A percentile compares a stretch with the other conserved stretches of the same genome.
These are phyloP conservation scores for Cryptophagus acutangulus DNA, from an alignment of 2,888 invertebrate species.

Conservation along the genomic window DNA sequence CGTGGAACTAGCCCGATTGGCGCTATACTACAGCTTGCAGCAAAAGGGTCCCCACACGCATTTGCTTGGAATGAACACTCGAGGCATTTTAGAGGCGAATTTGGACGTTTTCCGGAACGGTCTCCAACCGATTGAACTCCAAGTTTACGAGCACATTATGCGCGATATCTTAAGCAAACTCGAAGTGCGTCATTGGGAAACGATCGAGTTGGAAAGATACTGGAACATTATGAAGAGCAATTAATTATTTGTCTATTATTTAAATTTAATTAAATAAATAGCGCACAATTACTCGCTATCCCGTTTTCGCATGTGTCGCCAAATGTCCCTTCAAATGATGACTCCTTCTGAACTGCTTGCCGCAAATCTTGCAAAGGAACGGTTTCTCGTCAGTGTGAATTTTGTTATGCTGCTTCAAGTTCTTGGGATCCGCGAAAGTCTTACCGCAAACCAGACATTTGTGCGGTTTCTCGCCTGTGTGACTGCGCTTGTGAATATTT, in stretches of 20 bases:
- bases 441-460: slow-evolving; percentile 33
- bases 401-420: slow-evolving; percentile 33
- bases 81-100: slow-evolving; percentile 58
- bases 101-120: slow-evolving; percentile 61
- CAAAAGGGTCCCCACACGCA: slow-evolving; percentile 64
- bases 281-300: too few species aligned
- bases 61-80: slow-evolving; percentile 73
- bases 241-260: too few species aligned
- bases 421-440: slow-evolving; percentile 37
- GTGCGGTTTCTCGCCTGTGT: slow-evolving; percentile 34
- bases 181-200: slow-evolving; percentile 59
- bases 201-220: slow-evolving; percentile 51
- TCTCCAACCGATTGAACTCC: slow-evolving; percentile 60
- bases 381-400: slow-evolving; percentile 32
- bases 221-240: slow-evolving; percentile 24
- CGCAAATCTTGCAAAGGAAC: slow-evolving; percentile 33
- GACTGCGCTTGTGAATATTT: slow-evolving; percentile 31
- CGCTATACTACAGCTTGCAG: slow-evolving; percentile 60
- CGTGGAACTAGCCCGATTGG: slow-evolving; percentile 67
- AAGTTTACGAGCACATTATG: too few species aligned
- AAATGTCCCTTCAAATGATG: slow-evolving; percentile 35
- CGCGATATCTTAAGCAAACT: slow-evolving; percentile 38
- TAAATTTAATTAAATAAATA: too few species aligned
- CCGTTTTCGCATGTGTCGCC: slow-evolving; percentile 29
- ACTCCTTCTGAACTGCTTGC: slow-evolving; percentile 33